Evolutionary conservation across 1,140 invertebrate genomes (phyloP), one percentile per base, ranked within the genome.

Genomic region (Schlechtendalia chinensis): DNA sequence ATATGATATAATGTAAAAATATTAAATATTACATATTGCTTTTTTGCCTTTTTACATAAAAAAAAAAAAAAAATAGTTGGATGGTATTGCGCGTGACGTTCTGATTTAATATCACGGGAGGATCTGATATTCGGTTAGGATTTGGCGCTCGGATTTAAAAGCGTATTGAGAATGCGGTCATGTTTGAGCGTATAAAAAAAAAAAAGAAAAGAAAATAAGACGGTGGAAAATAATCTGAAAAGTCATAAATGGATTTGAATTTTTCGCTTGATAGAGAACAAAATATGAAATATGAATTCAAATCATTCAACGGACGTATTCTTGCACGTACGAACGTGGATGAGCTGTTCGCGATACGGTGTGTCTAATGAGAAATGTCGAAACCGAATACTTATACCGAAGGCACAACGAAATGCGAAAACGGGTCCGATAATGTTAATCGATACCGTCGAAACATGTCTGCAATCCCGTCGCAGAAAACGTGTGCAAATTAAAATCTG

Each of bases 241-340:
- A 69, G 22, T 69, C 22, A 69, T 47, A 69, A 69, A 69, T 69
- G 32, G n/a, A 69, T 24, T 69, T 69, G 12, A 45, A 47, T 47
- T 69, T 24, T 16, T n/a, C 24, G 14, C n/a, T 12, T 19, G 19
- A 47, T 47, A 69, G 65, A 24, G n/a, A 69, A 39, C 19, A 45
- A 63, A 63, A 67, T 67, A 45, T 67, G 10, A 3, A 56, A 56
- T 56, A 58, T 58, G 22, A 58, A 58, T 58, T 58, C 54, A 58
- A 58, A 58, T 58, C 22, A 1, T 4, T 16, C 16, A n/a, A n/a
- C n/a, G n/a, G n/a, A n/a, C n/a, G n/a, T n/a, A n/a, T n/a, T n/a
- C n/a, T n/a, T n/a, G n/a, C n/a, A n/a, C n/a, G n/a, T n/a, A n/a
- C n/a, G n/a, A n/a, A n/a, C n/a, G n/a, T n/a, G n/a, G n/a, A n/a